Conservation (phyloP, 1,140 invertebrate genomes). For the Rhagoletis pomonella region DNA sequence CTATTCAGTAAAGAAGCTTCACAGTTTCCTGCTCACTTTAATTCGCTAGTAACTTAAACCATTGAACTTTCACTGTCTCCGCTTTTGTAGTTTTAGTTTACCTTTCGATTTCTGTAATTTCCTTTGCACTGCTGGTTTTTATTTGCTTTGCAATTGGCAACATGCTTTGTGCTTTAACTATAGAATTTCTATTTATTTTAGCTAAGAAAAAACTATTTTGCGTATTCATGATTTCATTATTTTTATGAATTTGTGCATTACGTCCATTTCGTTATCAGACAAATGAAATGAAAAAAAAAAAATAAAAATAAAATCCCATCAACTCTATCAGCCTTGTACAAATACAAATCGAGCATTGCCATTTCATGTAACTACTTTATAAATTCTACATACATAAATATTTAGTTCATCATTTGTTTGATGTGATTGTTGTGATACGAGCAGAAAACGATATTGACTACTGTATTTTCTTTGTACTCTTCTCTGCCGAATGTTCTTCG, state of each 20-base stretch:
- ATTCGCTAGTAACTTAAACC: not conserved
- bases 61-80: not conserved
- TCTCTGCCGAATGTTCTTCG: constrained; percentile 44
- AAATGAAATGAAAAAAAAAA: not conserved
- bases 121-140: not conserved
- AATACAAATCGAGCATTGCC: constrained; percentile 42
- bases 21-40: not conserved
- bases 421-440: constrained; percentile 27
- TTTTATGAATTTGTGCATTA: not conserved
- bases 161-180: not conserved
- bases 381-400: not conserved
- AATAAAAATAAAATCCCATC: not conserved
- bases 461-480: constrained; percentile 32
- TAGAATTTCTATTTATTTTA: not conserved
- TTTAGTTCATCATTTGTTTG: constrained; percentile 40
- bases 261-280: not conserved
- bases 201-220: not conserved
- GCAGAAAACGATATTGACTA: constrained; percentile 38
- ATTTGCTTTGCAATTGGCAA: constrained; percentile 11
- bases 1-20: not conserved
- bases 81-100: not conserved
- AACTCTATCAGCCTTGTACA: not conserved
- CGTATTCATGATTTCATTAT: not conserved
- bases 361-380: constrained; percentile 13
- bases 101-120: not conserved